Base-by-base conservation (phyloP, 1,140 invertebrate genomes). In the Sminthurinus signatus region DNA sequence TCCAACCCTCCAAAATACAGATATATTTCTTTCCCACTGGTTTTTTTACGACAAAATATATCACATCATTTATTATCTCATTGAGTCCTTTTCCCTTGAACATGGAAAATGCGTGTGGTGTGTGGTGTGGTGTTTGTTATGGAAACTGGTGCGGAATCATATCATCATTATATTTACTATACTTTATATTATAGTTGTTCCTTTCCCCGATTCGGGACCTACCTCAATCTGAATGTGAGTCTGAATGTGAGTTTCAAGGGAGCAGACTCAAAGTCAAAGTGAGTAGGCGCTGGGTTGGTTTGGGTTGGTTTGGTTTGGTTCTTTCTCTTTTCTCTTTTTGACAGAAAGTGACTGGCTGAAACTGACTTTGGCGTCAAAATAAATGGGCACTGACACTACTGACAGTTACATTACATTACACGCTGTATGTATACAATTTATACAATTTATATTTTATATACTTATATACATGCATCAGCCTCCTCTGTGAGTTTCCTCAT, bases 21-120 rank as follows among this genome's bases (percentile, higher is more conserved):
- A 48, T 50, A 48, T 60, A 27, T 48, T 60, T 50, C 43, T 42
- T 50, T 50, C 58, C 43, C 46, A 60, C 58, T 60, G 58, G 27
- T 64, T 36, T n/a, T n/a, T 64, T 64, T 57, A 64, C 39, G 62
- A 64, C 52, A 43, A 64, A 57, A 64, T 64, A 64, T 64, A 57
- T 64, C 62, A 64, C 62, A 64, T 64, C 62, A 58, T 64, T 64
- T 64, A 64, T 64, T 64, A 62, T 55, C 42, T 44, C 56, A 58
- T 58, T 58, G 56, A 58, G 56, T 42, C 50, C 17, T 15, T 52
- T 36, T 36, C 32, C 15, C 32, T 36, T n/a, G n/a, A n/a, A n/a
- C n/a, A n/a, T n/a, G n/a, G n/a, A n/a, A n/a, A n/a, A n/a, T n/a
- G n/a, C n/a, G n/a, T n/a, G n/a, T n/a, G n/a, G n/a, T n/a, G n/a